Evolutionary conservation across 2,113 vertebrate species (phyloP), one percentile per base, ranked within the genome.

Genomic region (Menidia beryllina): DNA sequence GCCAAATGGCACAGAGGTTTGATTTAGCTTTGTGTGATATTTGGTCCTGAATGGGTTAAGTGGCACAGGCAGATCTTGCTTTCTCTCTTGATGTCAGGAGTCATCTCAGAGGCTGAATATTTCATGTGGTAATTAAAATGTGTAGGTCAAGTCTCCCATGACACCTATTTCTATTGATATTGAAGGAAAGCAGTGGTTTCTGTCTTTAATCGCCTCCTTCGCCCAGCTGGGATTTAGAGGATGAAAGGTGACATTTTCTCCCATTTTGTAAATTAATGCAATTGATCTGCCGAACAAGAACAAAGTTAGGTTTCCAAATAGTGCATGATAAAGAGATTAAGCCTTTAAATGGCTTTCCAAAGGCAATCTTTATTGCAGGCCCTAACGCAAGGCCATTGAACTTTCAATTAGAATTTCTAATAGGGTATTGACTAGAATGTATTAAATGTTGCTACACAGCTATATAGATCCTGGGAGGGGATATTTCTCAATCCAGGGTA

Each of bases 371-470:
- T 93, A 95, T 93, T 95, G 94, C 94, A 88, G 91, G 92, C 91
- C 93, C 93, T 91, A 89, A 92, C 92, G 92, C 93, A 88, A 85
- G 92, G 93, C 89, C 95, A 97, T 96, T 96, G 95, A 97, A 96
- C 95, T 95, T 96, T 94, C 94, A 96, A 96, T 96, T 97, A 96
- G 95, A 97, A 96, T 96, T 96, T 96, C 95, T 97, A 96, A 97
- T 96, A 94, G 93, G 82, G 94, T 97, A 96, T 97, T 95, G 96
- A 96, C 95, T 95, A 93, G 94, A 96, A 96, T 96, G 94, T 94
- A 94, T 95, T 95, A 95, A 95, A 96, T 94, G 93, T 95, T 94
- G 93, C 95, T 91, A 91, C 91, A 88, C 94, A 89, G 92, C 93
- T 94, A 89, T 94, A 93, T 91, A 92, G 94, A 95, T 96, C 93